Conservation (phyloP, 2,113 vertebrate species). For the Gallinago media region DNA sequence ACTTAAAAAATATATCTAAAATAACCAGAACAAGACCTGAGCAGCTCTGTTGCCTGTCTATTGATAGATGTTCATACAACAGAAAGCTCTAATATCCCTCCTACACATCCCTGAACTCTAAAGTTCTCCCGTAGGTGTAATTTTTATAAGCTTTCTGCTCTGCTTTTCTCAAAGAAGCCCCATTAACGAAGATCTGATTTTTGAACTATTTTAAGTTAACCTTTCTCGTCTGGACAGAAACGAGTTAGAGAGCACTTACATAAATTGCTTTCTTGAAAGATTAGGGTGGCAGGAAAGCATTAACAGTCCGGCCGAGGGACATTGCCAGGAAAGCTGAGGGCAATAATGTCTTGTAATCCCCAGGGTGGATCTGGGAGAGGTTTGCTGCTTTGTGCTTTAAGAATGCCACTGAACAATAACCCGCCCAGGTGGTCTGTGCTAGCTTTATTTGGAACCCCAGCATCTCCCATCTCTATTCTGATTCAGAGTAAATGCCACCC, state of each 20-base stretch:
- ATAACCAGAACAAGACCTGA: background rate
- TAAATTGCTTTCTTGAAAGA: constrained; percentile 18
- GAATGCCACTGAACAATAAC: background rate
- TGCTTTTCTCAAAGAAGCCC: background rate
- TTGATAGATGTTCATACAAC: background rate
- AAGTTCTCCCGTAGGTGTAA: constrained; percentile 7
- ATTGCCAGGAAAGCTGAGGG: background rate
- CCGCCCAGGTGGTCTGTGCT: background rate
- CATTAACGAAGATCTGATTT: background rate
- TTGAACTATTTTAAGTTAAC: background rate
- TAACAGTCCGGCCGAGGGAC: background rate
- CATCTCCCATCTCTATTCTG: background rate
- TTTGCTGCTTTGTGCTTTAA: constrained; percentile 16
- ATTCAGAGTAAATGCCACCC: background rate
- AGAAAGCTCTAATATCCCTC: background rate
- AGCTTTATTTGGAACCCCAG: background rate
- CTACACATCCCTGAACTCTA: background rate
- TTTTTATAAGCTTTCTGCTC: background rate
- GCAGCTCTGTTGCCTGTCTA: background rate
- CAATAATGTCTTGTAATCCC: constrained; percentile 3
- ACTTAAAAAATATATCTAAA: background rate
- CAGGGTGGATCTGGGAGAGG: background rate
- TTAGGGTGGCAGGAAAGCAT: background rate
- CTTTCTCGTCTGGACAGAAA: constrained; percentile 24
- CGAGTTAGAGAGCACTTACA: background rate